A percentile compares a stretch with the other conserved stretches of the same genome.
Conservation (phyloP, 2,797 vertebrate species). For the Aulostomus chinensis region DNA sequence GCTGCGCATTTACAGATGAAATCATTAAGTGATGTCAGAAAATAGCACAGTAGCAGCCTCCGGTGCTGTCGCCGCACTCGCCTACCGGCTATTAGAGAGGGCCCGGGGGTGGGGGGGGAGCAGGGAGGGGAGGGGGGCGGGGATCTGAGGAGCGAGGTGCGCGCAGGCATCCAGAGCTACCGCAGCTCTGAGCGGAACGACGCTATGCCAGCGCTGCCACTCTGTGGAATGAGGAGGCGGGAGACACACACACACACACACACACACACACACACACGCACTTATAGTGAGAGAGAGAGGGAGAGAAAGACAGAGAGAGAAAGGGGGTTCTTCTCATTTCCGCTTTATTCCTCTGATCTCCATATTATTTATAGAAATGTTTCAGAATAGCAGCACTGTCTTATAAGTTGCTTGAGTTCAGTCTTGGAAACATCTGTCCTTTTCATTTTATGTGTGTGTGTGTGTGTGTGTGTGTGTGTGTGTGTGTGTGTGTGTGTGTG, state of each 20-base stretch:
- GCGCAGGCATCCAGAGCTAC: conserved; percentile 29
- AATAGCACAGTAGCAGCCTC: conserved; percentile 21
- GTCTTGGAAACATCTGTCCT: conserved; percentile 1
- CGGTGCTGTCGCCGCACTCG: conserved; percentile 39
- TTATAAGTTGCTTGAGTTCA: too few relatives aligned
- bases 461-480: background rate
- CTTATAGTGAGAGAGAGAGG: background rate
- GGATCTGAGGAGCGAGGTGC: conserved; percentile 39
- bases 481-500: too few relatives aligned
- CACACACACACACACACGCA: too few relatives aligned
- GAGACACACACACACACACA: too few relatives aligned
- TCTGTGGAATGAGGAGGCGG: conserved; percentile 49
- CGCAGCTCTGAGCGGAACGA: conserved; percentile 45
- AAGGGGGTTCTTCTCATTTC: background rate
- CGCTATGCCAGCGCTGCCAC: conserved; percentile 66
- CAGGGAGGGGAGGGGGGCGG: too few relatives aligned
- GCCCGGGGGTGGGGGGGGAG: too few relatives aligned
- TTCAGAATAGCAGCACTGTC: conserved; percentile 1
- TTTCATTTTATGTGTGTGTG: background rate
- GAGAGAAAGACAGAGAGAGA: background rate
- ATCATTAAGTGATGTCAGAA: conserved; percentile 33
- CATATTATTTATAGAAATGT: conserved; percentile 20
- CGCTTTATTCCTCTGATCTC: conserved; percentile 9
- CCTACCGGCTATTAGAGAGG: conserved; percentile 46
- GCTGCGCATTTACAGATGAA: too few relatives aligned